phyloP scores from a whole-genome alignment of 2,888 invertebrate genomes.

The Tinea semifulvella region DNA sequence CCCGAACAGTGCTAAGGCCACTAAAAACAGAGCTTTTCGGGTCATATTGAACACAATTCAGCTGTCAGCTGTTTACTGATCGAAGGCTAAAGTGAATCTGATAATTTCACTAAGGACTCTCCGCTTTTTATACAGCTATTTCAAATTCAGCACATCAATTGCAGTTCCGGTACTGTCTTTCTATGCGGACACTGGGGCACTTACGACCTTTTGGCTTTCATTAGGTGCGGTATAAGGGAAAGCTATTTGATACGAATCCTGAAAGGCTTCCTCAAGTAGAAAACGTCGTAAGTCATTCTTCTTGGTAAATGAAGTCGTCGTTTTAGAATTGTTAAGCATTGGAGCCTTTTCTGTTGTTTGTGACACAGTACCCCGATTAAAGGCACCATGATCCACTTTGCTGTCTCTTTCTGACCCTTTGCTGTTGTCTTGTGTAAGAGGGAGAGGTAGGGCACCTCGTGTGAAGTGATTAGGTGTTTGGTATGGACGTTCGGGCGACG shows the following conservation, averaged over 20 bases:
- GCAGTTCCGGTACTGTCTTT: constrained; percentile 58
- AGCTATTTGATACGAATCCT: constrained; percentile 63
- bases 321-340: constrained; percentile 28
- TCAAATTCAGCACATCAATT: constrained; percentile 58
- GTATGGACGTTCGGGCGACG: constrained; percentile 46
- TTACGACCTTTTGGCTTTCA: constrained; percentile 45
- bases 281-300: constrained; percentile 43
- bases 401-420: constrained; percentile 29
- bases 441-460: constrained; percentile 29
- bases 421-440: constrained; percentile 25
- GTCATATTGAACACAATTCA: constrained; percentile 40
- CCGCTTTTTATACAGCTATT: constrained; percentile 66
- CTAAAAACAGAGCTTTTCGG: constrained; percentile 55
- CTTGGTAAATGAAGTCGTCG: constrained; percentile 19
- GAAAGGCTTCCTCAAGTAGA: constrained; percentile 25
- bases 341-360: constrained; percentile 62
- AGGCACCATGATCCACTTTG: constrained; percentile 43
- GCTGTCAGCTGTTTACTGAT: constrained; percentile 45
- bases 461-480: constrained; percentile 39
- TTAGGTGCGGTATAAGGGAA: constrained; percentile 53
- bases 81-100: constrained; percentile 53
- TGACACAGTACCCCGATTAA: constrained; percentile 61
- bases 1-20: constrained; percentile 64
- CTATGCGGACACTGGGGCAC: constrained; percentile 19
- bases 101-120: constrained; percentile 56